Percentiles rank a stretch among this genome's conserved stretches.
phyloP scores from a whole-genome alignment of 2,888 invertebrate genomes.

The Temnothorax unifasciatus region DNA sequence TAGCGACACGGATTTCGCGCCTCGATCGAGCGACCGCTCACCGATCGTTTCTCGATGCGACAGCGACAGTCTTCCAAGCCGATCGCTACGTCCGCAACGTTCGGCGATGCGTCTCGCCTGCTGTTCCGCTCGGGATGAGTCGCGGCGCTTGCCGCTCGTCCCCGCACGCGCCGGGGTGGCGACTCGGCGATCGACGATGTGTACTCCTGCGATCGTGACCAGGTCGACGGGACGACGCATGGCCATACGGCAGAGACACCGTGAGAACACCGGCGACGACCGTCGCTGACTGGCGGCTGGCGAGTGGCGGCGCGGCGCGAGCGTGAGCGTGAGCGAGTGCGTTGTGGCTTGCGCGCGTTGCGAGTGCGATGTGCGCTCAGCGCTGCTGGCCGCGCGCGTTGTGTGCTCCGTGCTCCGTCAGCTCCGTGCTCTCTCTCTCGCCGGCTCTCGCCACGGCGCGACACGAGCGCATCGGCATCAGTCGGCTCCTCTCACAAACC shows the following conservation, averaged over 20 bases:
- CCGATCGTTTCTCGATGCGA: not conserved
- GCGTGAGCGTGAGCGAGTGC: constrained; percentile 21
- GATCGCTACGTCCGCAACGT: not conserved
- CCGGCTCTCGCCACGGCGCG: constrained; percentile 62
- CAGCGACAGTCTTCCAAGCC: not conserved
- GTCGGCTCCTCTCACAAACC: constrained; percentile 66
- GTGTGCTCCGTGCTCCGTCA: not conserved
- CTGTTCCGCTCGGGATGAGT: not conserved
- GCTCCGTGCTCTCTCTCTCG: not conserved
- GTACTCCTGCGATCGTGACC: constrained; percentile 44
- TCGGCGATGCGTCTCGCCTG: constrained; percentile 6
- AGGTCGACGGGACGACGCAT: constrained; percentile 74
- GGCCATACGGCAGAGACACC: constrained; percentile 76
- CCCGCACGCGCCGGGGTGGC: constrained; percentile 26
- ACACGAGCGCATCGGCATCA: constrained; percentile 56
- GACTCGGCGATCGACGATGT: constrained; percentile 40
- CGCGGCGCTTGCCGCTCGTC: constrained; percentile 38
- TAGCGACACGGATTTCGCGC: not conserved
- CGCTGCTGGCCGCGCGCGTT: not conserved
- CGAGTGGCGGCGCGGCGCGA: constrained; percentile 14
- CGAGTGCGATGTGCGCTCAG: not conserved
- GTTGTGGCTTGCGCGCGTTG: constrained; percentile 32
- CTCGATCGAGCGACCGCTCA: not conserved
- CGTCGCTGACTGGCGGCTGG: constrained; percentile 56
- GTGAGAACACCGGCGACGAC: constrained; percentile 64